Conservation (phyloP, 2,888 invertebrate species). For the Hypena proboscidalis region DNA sequence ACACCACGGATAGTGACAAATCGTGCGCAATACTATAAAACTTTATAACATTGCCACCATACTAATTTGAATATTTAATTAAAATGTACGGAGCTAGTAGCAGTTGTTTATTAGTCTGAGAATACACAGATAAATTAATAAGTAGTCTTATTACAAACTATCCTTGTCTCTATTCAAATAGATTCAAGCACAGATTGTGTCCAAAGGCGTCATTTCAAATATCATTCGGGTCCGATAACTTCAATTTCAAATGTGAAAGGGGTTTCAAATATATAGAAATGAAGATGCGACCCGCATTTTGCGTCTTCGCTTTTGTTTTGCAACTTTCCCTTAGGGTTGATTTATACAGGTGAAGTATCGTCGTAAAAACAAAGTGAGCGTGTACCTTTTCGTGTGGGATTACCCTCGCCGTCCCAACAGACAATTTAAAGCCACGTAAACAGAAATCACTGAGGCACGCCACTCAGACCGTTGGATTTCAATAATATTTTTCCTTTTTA, state of each 20-base stretch:
- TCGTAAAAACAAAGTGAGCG: constrained; percentile 40
- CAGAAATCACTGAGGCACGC: constrained; percentile 31
- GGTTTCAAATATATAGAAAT: constrained; percentile 15
- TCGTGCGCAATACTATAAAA: too few relatives aligned
- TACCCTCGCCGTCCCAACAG: constrained; percentile 21
- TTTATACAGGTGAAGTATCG: constrained; percentile 35
- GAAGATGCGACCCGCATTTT: constrained; percentile 10
- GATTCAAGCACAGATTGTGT: neutral
- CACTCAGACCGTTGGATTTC: constrained; percentile 24
- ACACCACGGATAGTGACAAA: too few relatives aligned
- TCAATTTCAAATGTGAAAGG: constrained; percentile 5
- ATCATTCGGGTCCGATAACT: constrained; percentile 4
- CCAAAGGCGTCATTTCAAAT: constrained; percentile 1
- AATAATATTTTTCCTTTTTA: constrained; percentile 25
- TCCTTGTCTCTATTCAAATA: neutral
- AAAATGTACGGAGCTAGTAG: neutral
- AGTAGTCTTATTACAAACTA: neutral
- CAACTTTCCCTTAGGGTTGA: constrained; percentile 26
- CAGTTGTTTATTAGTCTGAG: neutral
- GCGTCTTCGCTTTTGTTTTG: constrained; percentile 22
- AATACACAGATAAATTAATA: too few relatives aligned
- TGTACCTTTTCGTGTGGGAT: constrained; percentile 31
- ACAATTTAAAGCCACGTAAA: constrained; percentile 38
- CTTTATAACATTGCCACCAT: too few relatives aligned
- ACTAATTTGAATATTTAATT: neutral